Conservation (phyloP, 2,888 invertebrate genomes). For the Dorcus parallelipipedus region DNA sequence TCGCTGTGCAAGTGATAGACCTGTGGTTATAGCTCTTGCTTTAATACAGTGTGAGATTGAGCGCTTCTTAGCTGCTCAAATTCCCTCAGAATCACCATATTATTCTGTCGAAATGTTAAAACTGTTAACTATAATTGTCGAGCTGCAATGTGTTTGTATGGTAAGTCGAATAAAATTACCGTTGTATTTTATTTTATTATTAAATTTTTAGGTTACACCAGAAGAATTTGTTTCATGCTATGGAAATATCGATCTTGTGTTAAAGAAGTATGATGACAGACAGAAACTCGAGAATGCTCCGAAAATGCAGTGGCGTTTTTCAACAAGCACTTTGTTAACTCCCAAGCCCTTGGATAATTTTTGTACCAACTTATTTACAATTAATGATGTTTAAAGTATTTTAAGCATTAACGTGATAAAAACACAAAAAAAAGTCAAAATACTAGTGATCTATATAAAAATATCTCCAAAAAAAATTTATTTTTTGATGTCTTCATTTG, state of each 20-base stretch:
- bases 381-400: constrained; percentile 22
- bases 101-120: constrained; percentile 53
- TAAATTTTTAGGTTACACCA: constrained; percentile 62
- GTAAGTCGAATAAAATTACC: constrained; percentile 48
- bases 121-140: constrained; percentile 67
- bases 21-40: constrained; percentile 74
- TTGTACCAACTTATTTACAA: constrained; percentile 26
- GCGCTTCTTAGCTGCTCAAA: constrained; percentile 33
- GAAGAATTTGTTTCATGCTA: constrained; percentile 62
- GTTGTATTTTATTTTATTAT: background rate
- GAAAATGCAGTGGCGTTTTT: constrained; percentile 73
- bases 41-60: constrained; percentile 72
- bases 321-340: constrained; percentile 63
- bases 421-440: constrained; percentile 19
- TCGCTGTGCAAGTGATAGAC: constrained; percentile 68
- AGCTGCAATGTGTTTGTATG: constrained; percentile 69
- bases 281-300: constrained; percentile 66
- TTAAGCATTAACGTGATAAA: constrained; percentile 11
- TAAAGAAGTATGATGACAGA: constrained; percentile 70
- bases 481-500: constrained; percentile 20
- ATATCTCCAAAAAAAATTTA: constrained; percentile 11
- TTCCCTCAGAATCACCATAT: constrained; percentile 32
- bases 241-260: constrained; percentile 59
- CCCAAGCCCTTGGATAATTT: constrained; percentile 28
- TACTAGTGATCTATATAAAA: constrained; percentile 6